A percentile compares a stretch with the other conserved stretches of the same genome.
Conservation (phyloP, 2,888 invertebrate genomes). For the Calameuta idolon region DNA sequence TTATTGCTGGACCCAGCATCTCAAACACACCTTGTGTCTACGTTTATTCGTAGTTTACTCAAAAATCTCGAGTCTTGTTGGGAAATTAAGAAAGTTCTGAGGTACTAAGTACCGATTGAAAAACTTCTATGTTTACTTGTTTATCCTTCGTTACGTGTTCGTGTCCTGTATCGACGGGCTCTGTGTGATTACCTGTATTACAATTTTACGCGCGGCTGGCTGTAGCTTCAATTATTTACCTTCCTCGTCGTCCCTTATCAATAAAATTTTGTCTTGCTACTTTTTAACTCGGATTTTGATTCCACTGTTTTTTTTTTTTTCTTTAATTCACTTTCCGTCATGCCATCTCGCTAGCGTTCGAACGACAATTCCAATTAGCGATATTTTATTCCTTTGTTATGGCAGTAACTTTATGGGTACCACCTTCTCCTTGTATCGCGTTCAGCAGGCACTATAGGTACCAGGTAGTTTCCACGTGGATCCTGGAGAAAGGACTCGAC, state of each 20-base stretch:
- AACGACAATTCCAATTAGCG: neutral
- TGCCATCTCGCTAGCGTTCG: neutral
- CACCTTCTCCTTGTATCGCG: neutral
- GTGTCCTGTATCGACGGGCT: neutral
- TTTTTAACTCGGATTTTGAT: neutral
- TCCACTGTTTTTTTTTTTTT: conserved; percentile 8
- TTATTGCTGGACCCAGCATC: neutral
- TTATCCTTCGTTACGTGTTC: neutral
- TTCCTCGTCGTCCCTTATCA: neutral
- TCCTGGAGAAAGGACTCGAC: neutral
- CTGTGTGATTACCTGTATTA: conserved; percentile 22
- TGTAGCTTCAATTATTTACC: conserved; percentile 16
- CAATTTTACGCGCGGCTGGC: conserved; percentile 18
- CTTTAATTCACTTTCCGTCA: conserved; percentile 12
- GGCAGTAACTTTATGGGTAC: neutral
- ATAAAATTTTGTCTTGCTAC: conserved; percentile 3
- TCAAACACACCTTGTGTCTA: neutral
- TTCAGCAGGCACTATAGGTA: neutral
- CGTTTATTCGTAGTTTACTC: neutral
- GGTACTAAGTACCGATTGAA: neutral
- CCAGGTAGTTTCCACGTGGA: neutral
- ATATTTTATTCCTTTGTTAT: neutral
- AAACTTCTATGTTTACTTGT: neutral
- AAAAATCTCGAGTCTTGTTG: neutral
- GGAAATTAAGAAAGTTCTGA: neutral